A percentile compares a stretch with the other conserved stretches of the same genome.
Evolutionary conservation across 2,113 vertebrate species (phyloP).

Genomic region (Nannobrachium achirus): DNA sequence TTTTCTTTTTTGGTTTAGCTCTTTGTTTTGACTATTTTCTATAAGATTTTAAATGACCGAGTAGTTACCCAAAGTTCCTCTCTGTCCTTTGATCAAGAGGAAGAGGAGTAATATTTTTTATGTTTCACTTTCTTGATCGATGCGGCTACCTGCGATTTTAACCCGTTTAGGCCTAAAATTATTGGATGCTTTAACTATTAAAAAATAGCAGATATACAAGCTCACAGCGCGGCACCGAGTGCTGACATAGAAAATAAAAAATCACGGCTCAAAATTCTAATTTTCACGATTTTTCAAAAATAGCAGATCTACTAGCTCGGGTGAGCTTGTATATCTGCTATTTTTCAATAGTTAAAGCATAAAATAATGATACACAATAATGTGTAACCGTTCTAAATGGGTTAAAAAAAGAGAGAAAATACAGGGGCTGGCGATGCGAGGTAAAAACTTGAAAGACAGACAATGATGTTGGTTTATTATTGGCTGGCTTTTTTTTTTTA

Average conservation of each 20-base stretch:
- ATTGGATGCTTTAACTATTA: too few relatives aligned
- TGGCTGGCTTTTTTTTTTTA: slow-evolving; percentile 83
- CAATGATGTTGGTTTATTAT: slow-evolving; percentile 70
- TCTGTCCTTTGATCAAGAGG: slow-evolving; percentile 57
- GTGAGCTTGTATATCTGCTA: too few relatives aligned
- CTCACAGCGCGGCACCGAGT: too few relatives aligned
- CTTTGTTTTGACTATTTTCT: slow-evolving; percentile 73
- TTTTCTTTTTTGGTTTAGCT: slow-evolving; percentile 15
- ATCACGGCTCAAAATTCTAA: too few relatives aligned
- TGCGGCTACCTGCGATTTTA: slow-evolving; percentile 45
- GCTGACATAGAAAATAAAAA: too few relatives aligned
- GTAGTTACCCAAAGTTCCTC: slow-evolving; percentile 74
- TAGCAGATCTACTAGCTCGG: too few relatives aligned
- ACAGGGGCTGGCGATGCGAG: slow-evolving; percentile 61
- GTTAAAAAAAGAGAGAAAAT: background rate
- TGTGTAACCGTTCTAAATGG: too few relatives aligned
- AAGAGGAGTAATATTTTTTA: slow-evolving; percentile 54
- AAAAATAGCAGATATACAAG: too few relatives aligned
- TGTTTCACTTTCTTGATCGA: slow-evolving; percentile 42
- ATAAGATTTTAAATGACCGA: slow-evolving; percentile 53
- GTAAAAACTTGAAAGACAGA: slow-evolving; percentile 93
- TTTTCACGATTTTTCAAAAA: too few relatives aligned
- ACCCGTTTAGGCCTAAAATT: too few relatives aligned
- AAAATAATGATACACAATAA: too few relatives aligned
- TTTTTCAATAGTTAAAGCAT: too few relatives aligned